phyloP scores from a whole-genome alignment of 2,888 invertebrate species.

The Phyto melanocephala region DNA sequence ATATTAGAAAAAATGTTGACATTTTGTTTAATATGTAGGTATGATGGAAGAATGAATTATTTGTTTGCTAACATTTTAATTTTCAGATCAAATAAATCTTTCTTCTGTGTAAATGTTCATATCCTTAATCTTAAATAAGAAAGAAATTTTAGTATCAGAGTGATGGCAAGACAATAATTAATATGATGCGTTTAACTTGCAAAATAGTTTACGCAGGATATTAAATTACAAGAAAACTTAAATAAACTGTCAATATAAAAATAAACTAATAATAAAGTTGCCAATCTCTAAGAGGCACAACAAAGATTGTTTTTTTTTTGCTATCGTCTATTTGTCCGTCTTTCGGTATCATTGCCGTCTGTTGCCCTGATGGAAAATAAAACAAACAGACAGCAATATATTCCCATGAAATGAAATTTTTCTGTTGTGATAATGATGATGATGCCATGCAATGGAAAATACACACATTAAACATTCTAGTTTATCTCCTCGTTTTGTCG shows the following conservation, averaged over 20 bases:
- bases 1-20: no score
- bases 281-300: slow-evolving; percentile 25
- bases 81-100: no score
- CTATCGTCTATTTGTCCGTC: not conserved
- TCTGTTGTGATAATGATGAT: not conserved
- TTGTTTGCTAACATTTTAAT: no score
- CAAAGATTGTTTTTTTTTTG: slow-evolving; percentile 27
- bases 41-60: no score
- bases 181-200: not conserved
- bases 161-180: slow-evolving; percentile 7
- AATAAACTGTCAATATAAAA: not conserved
- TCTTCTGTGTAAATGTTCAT: no score
- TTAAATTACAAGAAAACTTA: slow-evolving; percentile 35
- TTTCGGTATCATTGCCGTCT: not conserved
- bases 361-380: slow-evolving; percentile 21
- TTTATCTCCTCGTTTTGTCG: slow-evolving; percentile 22
- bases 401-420: slow-evolving; percentile 52
- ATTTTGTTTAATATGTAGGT: no score
- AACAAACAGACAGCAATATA: slow-evolving; percentile 12
- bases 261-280: slow-evolving; percentile 24
- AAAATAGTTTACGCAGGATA: slow-evolving; percentile 29
- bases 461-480: not conserved
- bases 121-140: not conserved
- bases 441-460: not conserved
- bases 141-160: not conserved